Conservation (phyloP, 2,113 vertebrate genomes). For the Arizona elegans region DNA sequence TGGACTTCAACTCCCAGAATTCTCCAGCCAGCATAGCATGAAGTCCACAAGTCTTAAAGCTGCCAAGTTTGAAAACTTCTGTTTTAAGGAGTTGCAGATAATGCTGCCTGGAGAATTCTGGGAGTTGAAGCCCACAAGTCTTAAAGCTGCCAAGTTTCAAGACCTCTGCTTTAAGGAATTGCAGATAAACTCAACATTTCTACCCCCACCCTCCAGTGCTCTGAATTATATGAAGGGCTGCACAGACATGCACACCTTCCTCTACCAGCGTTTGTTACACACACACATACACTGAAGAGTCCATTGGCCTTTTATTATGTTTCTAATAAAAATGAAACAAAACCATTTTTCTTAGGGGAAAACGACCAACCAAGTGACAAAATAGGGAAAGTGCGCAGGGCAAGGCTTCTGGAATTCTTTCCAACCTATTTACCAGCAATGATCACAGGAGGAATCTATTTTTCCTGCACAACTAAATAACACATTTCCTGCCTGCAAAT, state of each 20-base stretch:
- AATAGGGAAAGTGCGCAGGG: neutral
- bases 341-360: neutral
- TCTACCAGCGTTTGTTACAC: neutral
- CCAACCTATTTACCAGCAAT: neutral
- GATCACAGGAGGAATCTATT: neutral
- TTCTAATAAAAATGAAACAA: neutral
- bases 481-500: neutral
- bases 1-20: too few species aligned
- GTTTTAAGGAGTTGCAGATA: too few species aligned
- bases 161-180: neutral
- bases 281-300: neutral
- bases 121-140: too few species aligned
- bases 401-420: neutral
- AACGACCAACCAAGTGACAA: neutral
- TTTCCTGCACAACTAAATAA: neutral
- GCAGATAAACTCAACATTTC: neutral
- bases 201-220: neutral
- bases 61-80: too few species aligned
- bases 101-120: too few species aligned
- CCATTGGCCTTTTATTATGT: neutral
- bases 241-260: neutral
- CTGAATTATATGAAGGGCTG: neutral
- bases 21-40: too few species aligned
- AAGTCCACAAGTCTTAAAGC: too few species aligned
- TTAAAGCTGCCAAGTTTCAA: too few species aligned